These are phyloP conservation scores for Pyrgus malvae DNA, from an alignment of 2,888 invertebrate species.

Conservation along the genomic window DNA sequence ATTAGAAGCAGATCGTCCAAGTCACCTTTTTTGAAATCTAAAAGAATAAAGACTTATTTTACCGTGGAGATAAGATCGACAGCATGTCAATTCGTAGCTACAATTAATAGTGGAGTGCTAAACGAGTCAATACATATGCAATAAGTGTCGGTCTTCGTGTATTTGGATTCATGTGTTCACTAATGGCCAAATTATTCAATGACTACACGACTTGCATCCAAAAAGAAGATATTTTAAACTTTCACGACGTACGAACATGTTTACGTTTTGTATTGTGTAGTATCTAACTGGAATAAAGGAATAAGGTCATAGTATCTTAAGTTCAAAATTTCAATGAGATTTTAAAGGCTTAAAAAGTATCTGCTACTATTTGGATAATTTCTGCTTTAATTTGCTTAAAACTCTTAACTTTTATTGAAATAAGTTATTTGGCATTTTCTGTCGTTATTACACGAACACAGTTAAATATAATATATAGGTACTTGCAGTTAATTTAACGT, in stretches of 20 bases:
- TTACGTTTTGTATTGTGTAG: neutral
- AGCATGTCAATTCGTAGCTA: conserved; percentile 9
- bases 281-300: neutral
- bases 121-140: conserved; percentile 20
- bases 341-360: no score
- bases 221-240: conserved; percentile 19
- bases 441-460: no score
- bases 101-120: conserved; percentile 21
- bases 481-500: no score
- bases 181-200: conserved; percentile 27
- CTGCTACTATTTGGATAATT: no score
- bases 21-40: no score
- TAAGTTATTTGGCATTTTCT: no score
- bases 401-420: no score
- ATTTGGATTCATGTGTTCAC: conserved; percentile 21
- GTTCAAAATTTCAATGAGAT: no score
- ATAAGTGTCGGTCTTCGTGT: conserved; percentile 5
- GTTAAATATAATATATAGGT: no score
- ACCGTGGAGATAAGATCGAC: conserved; percentile 8
- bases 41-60: no score
- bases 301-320: neutral
- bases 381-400: no score
- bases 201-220: conserved; percentile 18
- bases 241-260: conserved; percentile 8
- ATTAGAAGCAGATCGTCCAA: no score